Base-by-base conservation (phyloP, 2,888 invertebrate genomes). In the Agelastica alni region DNA sequence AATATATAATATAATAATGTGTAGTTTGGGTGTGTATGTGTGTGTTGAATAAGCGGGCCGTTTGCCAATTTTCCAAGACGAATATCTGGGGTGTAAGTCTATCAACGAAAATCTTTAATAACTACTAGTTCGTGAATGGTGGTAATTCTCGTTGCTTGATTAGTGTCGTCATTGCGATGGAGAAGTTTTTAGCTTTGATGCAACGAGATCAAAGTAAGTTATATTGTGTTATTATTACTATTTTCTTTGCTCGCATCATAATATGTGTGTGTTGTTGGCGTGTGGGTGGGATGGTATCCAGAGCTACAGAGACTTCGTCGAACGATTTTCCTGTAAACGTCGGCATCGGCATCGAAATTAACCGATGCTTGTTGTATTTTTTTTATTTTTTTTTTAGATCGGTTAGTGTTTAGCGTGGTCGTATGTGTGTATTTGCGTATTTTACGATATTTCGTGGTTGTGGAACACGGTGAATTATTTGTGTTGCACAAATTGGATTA, bases 171-270 rank as follows among this genome's bases (percentile, higher is more conserved):
- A 16, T 43, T 31, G 46, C 12, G 34, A 61, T 61, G 61, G 56
- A 58, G 31, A 26, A 49, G 41, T 37, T 59, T 30, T 44, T 58
- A 31, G 57, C 45, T 22, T 18, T 61, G 17, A 56, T 63, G 60
- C 58, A 58, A 17, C 60, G 60, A 30, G 60, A 61, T 34, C 56
- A 55, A 39, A 44, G 63, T 63, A 61, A 63, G 63, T 63, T 60
- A n/a, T n/a, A n/a, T n/a, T 59, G 37, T 48, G 22, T 36, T 34
- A 41, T 42, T 20, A 48, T 56, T 41, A 28, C 45, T 39, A 39
- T 41, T 51, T 56, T 31, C 13, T 43, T 26, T 30, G 18, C 22
- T n/a, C n/a, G n/a, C n/a, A n/a, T n/a, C 12, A n/a, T n/a, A 9
- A 6, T 14, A 14, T 12, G 13, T 36, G 28, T 45, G 53, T 37